Percentiles rank a stretch among this genome's conserved stretches.
Evolutionary conservation across 1,140 invertebrate genomes (phyloP).

Genomic region (Drosophila orena): DNA sequence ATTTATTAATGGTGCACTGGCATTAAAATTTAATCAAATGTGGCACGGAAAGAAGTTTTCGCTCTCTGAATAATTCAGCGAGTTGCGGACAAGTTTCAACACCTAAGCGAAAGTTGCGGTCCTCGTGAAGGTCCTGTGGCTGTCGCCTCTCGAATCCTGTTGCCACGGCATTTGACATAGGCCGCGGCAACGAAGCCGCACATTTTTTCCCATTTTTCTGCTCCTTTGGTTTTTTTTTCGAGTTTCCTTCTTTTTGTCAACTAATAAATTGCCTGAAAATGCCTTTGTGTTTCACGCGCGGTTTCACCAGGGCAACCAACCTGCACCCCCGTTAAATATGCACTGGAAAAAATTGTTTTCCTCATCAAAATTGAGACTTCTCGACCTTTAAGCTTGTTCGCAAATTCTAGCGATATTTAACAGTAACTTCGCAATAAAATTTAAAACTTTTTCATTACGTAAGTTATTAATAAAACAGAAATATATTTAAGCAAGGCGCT

Average conservation of each 20-base stretch:
- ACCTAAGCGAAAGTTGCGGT: slow-evolving; percentile 48
- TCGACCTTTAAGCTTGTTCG: too few species aligned
- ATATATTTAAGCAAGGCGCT: too few species aligned
- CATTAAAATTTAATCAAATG: slow-evolving; percentile 81
- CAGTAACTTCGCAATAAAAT: too few species aligned
- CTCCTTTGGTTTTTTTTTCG: slow-evolving; percentile 32
- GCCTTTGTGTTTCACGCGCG: slow-evolving; percentile 79
- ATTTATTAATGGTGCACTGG: slow-evolving; percentile 77
- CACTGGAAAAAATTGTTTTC: background rate
- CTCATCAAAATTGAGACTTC: too few species aligned
- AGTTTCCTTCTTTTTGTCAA: slow-evolving; percentile 50
- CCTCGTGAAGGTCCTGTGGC: slow-evolving; percentile 17
- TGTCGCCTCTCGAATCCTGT: slow-evolving; percentile 21
- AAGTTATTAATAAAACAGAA: too few species aligned
- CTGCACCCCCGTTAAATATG: slow-evolving; percentile 11
- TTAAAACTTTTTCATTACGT: too few species aligned
- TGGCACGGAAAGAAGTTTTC: slow-evolving; percentile 50
- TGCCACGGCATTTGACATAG: slow-evolving; percentile 41
- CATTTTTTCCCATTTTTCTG: slow-evolving; percentile 46
- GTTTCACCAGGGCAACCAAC: slow-evolving; percentile 74
- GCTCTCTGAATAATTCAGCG: slow-evolving; percentile 68
- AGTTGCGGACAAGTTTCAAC: slow-evolving; percentile 76
- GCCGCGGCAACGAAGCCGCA: slow-evolving; percentile 53
- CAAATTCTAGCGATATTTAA: too few species aligned
- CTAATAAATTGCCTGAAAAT: slow-evolving; percentile 79